Conservation (phyloP, 2,113 vertebrate genomes). For the Spermophilus dauricus region DNA sequence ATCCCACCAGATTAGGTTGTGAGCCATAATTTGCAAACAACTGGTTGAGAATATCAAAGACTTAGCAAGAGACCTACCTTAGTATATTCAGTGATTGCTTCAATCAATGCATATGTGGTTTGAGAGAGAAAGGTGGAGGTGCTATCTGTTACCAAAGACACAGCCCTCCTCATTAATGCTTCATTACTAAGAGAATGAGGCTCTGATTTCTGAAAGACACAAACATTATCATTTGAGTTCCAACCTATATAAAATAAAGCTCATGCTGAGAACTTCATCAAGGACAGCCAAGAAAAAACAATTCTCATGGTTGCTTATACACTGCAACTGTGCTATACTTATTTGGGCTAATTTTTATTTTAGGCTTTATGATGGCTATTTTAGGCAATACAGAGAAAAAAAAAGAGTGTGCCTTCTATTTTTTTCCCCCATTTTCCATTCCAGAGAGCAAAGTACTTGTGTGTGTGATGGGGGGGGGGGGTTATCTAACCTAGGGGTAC, state of each 20-base stretch:
- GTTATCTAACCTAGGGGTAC: not conserved
- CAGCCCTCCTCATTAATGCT: constrained; percentile 88
- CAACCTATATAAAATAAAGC: not conserved
- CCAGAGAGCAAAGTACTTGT: not conserved
- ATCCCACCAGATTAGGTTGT: not conserved
- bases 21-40: not conserved
- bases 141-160: constrained; percentile 90
- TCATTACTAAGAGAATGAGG: constrained; percentile 87
- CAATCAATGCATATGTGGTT: constrained; percentile 89
- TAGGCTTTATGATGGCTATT: not conserved
- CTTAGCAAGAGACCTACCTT: constrained; percentile 83
- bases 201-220: constrained; percentile 88
- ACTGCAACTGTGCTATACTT: not conserved
- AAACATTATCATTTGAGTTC: not conserved
- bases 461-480: not conserved
- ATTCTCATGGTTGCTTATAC: not conserved
- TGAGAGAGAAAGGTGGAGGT: constrained; percentile 91
- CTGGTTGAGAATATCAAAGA: not conserved
- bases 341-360: not conserved
- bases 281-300: not conserved
- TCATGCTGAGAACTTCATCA: not conserved
- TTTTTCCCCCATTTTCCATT: not conserved
- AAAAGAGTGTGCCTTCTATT: not conserved
- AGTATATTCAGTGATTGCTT: constrained; percentile 91
- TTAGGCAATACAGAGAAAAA: not conserved